Evolutionary conservation across 1,140 invertebrate genomes (phyloP).

Genomic region (Tribolium madens): DNA sequence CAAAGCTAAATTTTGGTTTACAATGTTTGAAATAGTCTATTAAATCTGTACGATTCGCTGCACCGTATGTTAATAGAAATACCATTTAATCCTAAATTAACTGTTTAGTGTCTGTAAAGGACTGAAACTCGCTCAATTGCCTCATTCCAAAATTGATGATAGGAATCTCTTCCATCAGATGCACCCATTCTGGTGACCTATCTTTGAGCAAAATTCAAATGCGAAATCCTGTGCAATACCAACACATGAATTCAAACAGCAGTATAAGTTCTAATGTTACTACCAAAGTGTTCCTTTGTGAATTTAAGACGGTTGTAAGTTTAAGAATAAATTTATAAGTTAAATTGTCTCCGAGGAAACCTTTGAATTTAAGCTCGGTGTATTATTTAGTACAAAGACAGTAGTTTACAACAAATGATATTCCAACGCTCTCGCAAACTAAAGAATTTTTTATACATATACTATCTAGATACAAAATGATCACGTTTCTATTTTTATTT

Average conservation of each 20-base stretch:
- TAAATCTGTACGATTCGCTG: background rate
- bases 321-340: background rate
- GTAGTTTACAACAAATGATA: background rate
- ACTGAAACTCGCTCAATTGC: background rate
- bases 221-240: background rate
- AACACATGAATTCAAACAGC: background rate
- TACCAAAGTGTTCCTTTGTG: background rate
- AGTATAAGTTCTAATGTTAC: background rate
- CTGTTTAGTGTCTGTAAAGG: no score
- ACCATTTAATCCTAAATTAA: background rate
- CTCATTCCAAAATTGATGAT: background rate
- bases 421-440: no score
- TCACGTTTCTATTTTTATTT: no score
- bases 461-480: no score
- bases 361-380: background rate
- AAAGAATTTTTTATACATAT: no score
- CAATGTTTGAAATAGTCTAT: background rate
- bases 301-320: background rate
- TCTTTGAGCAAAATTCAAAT: background rate
- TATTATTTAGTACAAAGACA: background rate
- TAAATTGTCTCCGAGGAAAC: background rate
- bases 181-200: background rate
- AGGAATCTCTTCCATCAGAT: background rate
- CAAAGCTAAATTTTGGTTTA: background rate
- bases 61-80: background rate